Percentiles rank a stretch among this genome's conserved stretches.
phyloP scores from a whole-genome alignment of 2,797 vertebrate genomes.

The Enteromius argenteus region DNA sequence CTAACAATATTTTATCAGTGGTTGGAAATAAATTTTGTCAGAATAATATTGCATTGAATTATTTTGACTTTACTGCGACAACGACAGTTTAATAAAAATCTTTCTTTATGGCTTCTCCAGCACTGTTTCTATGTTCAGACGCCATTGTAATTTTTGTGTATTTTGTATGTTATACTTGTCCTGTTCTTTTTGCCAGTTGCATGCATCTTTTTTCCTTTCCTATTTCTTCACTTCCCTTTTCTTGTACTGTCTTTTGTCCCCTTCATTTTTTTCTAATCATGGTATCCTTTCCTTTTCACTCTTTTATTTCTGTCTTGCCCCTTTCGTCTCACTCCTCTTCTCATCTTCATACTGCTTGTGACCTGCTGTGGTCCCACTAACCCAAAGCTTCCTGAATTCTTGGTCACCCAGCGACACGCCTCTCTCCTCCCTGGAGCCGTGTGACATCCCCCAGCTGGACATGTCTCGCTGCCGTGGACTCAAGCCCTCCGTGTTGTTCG shows the following conservation, averaged over 20 bases:
- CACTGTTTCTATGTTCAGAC: not conserved
- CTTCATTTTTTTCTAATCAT: conserved; percentile 55
- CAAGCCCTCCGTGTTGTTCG: conserved; percentile 78
- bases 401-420: conserved; percentile 87
- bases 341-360: conserved; percentile 66
- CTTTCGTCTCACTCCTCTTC: conserved; percentile 65
- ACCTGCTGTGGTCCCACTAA: conserved; percentile 60
- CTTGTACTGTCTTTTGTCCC: conserved; percentile 57
- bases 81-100: not conserved
- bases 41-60: not conserved
- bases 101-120: not conserved
- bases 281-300: conserved; percentile 37
- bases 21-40: not conserved
- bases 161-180: conserved; percentile 59
- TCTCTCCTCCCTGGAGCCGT: conserved; percentile 81
- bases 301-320: conserved; percentile 55
- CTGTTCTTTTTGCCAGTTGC: conserved; percentile 61
- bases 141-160: conserved; percentile 35
- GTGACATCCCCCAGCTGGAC: conserved; percentile 75
- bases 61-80: not conserved
- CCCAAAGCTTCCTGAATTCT: conserved; percentile 85
- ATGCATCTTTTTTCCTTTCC: conserved; percentile 64
- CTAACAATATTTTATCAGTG: not conserved
- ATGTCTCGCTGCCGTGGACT: conserved; percentile 77
- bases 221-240: conserved; percentile 42